Conservation (phyloP, 1,140 invertebrate genomes). For the Ephestia elutella region DNA sequence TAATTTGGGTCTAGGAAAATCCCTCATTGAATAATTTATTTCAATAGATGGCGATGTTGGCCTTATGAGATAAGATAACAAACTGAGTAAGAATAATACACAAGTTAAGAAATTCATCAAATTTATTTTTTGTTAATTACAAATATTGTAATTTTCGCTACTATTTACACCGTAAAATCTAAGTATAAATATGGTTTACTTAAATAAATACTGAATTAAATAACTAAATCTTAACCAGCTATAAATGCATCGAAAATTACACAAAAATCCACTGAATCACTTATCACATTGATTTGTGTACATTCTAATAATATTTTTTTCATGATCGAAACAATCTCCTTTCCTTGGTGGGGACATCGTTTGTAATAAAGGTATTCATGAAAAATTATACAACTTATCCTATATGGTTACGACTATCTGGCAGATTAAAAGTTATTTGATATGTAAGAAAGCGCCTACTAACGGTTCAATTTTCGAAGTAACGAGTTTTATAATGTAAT, state of each 20-base stretch:
- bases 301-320: slow-evolving; percentile 27
- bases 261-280: slow-evolving; percentile 48
- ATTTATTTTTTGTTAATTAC: slow-evolving; percentile 58
- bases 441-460: neutral
- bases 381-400: slow-evolving; percentile 17
- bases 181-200: slow-evolving; percentile 56
- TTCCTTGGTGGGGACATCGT: slow-evolving; percentile 34
- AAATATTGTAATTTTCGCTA: slow-evolving; percentile 66
- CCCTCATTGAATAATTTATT: no score
- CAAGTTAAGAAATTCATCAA: slow-evolving; percentile 12
- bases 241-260: slow-evolving; percentile 65
- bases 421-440: slow-evolving; percentile 30
- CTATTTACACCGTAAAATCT: slow-evolving; percentile 65
- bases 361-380: slow-evolving; percentile 14
- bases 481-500: no score
- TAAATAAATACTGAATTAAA: slow-evolving; percentile 54
- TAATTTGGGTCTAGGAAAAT: no score
- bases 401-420: slow-evolving; percentile 40
- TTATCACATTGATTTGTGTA: slow-evolving; percentile 69
- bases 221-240: slow-evolving; percentile 42
- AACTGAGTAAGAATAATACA: slow-evolving; percentile 12
- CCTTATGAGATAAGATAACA: no score
- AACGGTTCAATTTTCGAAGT: no score
- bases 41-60: no score
- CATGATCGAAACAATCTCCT: slow-evolving; percentile 19